phyloP scores from a whole-genome alignment of 2,888 invertebrate species.

The Lochmaea crataegi region DNA sequence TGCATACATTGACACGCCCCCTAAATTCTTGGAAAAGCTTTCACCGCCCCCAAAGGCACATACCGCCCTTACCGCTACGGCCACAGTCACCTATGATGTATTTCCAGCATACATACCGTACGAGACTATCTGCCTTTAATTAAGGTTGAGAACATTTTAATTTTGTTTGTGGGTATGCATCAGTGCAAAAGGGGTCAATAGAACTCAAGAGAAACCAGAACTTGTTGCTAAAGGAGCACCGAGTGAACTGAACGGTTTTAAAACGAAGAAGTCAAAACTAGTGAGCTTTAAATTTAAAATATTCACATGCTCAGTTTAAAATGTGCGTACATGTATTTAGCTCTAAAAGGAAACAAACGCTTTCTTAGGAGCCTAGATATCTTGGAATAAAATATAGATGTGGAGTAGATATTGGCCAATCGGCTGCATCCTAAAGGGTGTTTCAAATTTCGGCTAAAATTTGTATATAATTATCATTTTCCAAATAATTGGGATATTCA shows the following conservation, averaged over 20 bases:
- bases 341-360: too few relatives aligned
- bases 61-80: conserved; percentile 17
- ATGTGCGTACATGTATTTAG: too few relatives aligned
- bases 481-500: too few relatives aligned
- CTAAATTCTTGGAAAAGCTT: conserved; percentile 22
- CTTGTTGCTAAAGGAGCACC: neutral
- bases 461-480: too few relatives aligned
- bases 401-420: too few relatives aligned
- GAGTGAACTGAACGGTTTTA: neutral
- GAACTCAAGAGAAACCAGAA: neutral
- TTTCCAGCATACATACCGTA: conserved; percentile 16
- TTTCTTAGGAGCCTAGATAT: too few relatives aligned
- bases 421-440: too few relatives aligned
- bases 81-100: conserved; percentile 25
- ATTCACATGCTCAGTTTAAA: too few relatives aligned
- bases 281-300: too few relatives aligned
- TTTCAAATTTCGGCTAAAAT: too few relatives aligned
- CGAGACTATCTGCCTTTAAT: conserved; percentile 20
- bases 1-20: conserved; percentile 26
- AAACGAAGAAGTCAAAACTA: too few relatives aligned
- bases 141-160: conserved; percentile 19
- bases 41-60: conserved; percentile 17
- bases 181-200: neutral
- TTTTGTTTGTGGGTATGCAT: conserved; percentile 12
- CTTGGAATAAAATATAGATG: too few relatives aligned